Evolutionary conservation across 1,140 invertebrate genomes (phyloP).

Genomic region (Dryas iulia): DNA sequence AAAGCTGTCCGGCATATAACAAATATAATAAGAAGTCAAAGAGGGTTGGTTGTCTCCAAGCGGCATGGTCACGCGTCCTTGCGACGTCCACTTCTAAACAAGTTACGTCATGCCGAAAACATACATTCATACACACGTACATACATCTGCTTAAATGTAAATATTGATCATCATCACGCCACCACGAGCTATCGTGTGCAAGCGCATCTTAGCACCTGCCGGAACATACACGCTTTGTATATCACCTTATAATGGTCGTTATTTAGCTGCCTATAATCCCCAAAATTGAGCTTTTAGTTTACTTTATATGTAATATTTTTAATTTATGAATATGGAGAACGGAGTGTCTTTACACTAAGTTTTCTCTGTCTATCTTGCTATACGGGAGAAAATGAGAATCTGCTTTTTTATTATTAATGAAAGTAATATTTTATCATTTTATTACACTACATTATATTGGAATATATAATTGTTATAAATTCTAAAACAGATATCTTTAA

Average conservation of each 20-base stretch:
- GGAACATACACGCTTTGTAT: not conserved
- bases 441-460: too few species aligned
- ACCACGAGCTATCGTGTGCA: constrained; percentile 45
- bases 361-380: too few species aligned
- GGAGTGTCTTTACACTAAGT: too few species aligned
- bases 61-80: constrained; percentile 50
- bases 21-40: not conserved
- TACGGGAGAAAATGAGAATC: too few species aligned
- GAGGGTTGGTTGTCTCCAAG: constrained; percentile 42
- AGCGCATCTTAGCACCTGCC: constrained; percentile 53
- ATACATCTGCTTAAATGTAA: constrained; percentile 54
- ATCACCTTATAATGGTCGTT: not conserved
- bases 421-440: too few species aligned
- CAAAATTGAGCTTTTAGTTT: not conserved
- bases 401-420: too few species aligned
- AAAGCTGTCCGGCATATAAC: not conserved
- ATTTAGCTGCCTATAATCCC: not conserved
- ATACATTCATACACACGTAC: constrained; percentile 23
- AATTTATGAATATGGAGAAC: too few species aligned
- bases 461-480: too few species aligned
- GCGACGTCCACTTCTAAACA: constrained; percentile 51
- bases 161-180: constrained; percentile 74
- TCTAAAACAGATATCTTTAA: too few species aligned
- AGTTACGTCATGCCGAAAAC: constrained; percentile 63
- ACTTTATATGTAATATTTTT: not conserved